Evolutionary conservation across 2,113 vertebrate genomes (phyloP), one percentile per base, ranked within the genome.

Genomic region (Psettodes erumei): DNA sequence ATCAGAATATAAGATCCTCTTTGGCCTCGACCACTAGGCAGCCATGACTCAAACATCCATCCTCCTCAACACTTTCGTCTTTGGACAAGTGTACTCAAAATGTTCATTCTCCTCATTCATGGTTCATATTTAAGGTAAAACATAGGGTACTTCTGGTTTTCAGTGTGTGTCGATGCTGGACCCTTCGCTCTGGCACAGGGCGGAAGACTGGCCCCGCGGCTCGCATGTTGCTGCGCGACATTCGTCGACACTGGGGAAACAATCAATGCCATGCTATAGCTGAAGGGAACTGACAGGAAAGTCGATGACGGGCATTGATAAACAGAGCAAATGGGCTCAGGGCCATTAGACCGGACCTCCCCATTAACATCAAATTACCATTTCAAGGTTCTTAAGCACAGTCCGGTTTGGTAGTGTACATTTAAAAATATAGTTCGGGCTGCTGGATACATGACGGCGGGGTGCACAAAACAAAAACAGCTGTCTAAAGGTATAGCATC

Each of bases 201-300:
- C 69, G 33, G 66, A 73, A 61, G 51, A 84, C 83, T 89, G 87
- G 58, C 71, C 83, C n/a, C 62, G 55, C 82, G 77, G 86, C 81
- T 86, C 9, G 21, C 89, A 87, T 83, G 84, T 56, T 35, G 73
- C 63, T 18, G n/a, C 18, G 19, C 71, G 56, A 68, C 87, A 77
- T 84, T 82, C 8, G 33, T 62, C 63, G 66, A 83, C 64, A 66
- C 71, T 62, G 77, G 65, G n/a, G 74, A 77, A 70, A 30, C 27
- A 28, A 89, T 93, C 88, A 50, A 91, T 92, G 79, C 10, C 70
- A 76, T 60, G 58, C 80, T 90, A 81, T 83, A 82, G 81, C 82
- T 72, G 71, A 88, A 56, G 82, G 87, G 79, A 82, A 74, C 62
- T 47, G 75, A 82, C 72, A 8, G 77, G 21, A 32, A 69, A 78